phyloP scores from a whole-genome alignment of 2,888 invertebrate genomes.

The Ryuthela nishihirai region DNA sequence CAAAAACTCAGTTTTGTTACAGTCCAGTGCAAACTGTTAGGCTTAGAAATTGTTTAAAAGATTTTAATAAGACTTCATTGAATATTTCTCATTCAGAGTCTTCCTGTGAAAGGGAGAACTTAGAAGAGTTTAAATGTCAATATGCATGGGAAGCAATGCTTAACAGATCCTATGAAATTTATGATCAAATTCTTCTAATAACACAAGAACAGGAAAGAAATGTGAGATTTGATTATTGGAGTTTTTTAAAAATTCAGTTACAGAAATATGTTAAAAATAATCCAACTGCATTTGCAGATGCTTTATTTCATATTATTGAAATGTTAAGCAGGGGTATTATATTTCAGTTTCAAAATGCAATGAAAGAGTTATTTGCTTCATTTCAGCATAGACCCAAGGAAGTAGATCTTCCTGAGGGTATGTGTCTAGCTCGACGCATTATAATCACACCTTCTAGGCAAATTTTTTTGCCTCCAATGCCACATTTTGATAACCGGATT shows the following conservation, averaged over 20 bases:
- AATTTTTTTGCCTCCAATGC: slow-evolving; percentile 34
- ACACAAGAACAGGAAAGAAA: not conserved
- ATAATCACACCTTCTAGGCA: slow-evolving; percentile 39
- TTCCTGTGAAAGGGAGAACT: not conserved
- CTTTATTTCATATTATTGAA: slow-evolving; percentile 32
- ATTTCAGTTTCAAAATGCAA: slow-evolving; percentile 28
- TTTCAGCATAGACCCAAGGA: not conserved
- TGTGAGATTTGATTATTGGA: slow-evolving; percentile 4
- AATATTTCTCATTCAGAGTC: not conserved
- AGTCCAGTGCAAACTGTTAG: not conserved
- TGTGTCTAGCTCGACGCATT: slow-evolving; percentile 38
- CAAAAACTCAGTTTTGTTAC: slow-evolving; percentile 14
- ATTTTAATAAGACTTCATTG: not conserved
- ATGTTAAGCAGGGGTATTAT: slow-evolving; percentile 17
- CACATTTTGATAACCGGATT: slow-evolving; percentile 31
- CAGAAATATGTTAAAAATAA: slow-evolving; percentile 4
- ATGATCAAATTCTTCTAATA: slow-evolving; percentile 20
- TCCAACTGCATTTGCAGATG: slow-evolving; percentile 13
- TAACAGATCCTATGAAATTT: slow-evolving; percentile 9
- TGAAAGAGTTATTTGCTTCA: slow-evolving; percentile 16
- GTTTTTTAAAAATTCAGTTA: slow-evolving; percentile 3
- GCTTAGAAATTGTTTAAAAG: not conserved
- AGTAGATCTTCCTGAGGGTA: slow-evolving; percentile 17
- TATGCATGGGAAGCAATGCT: slow-evolving; percentile 28
- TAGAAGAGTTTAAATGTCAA: slow-evolving; percentile 13